Base-by-base conservation (phyloP, 1,140 invertebrate species). In the Ectropis grisescens region DNA sequence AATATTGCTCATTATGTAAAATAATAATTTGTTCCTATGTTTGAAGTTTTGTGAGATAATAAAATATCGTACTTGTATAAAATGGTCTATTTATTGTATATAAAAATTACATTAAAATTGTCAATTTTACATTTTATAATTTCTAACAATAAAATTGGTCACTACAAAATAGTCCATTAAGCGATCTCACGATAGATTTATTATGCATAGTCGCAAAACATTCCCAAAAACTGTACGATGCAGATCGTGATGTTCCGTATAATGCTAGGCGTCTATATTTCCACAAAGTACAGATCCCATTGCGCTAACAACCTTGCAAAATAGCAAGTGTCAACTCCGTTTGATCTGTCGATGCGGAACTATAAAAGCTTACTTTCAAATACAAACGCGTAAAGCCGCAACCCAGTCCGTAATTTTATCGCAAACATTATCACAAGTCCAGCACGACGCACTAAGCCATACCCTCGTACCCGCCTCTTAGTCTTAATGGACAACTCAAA, bases 81-180 rank as follows among this genome's bases (percentile, higher is more conserved):
- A 78, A 74, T 67, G 50, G 59, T 74, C 68, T 78, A 78, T 80
- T 80, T 78, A 78, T 76, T 80, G 75, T 80, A 80, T 78, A 81
- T 76, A 81, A 81, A 78, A 78, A 71, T 78, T 78, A 80, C 72
- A 80, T 78, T 78, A 78, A 74, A 78, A 76, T 75, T 78, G 64
- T 78, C 70, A 75, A 78, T 74, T 76, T 78, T 72, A 74, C 68
- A 72, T 31, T 48, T 66, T 59, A 64, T 72, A 57, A 54, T 71
- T 59, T 53, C 69, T 76, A 79, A 62, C 56, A 61, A 76, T 74
- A 80, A 78, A 76, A 78, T 80, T 80, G 75, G 72, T 81, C 70
- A 72, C 70, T 81, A 76, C 72, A 76, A 81, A 74, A 75, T 80
- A 80, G 65, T 80, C 56, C 59, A 57, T 65, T 52, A 74, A 76